Evolutionary conservation across 2,888 invertebrate genomes (phyloP), one percentile per base, ranked within the genome.

Genomic region (Troglohyphantes excavatus): DNA sequence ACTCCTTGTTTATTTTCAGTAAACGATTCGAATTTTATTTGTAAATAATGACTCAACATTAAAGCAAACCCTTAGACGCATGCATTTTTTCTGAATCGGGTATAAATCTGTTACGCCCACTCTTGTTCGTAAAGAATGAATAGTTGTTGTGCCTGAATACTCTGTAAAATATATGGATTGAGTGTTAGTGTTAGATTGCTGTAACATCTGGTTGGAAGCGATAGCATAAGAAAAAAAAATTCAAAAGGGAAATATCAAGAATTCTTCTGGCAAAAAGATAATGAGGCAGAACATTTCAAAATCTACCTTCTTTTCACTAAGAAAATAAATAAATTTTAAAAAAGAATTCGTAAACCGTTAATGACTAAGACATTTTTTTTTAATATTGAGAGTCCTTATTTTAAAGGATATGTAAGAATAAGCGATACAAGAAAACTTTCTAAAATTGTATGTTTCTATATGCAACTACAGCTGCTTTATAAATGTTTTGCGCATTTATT

Each of bases 121-220:
- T 21, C 33, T 39, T 23, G 21, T 65, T 78, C 17, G 13, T n/a
- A 53, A 17, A n/a, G 53, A 53, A 82, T 82, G 82, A 82, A 61
- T 70, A 59, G 59, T 82, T 59, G 70, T 61, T 82, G 23, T 39
- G 17, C 33, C 23, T 72, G 72, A 72, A 82, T 39, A 70, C 82
- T 68, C 65, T 59, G 27, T 21, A 39, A 70, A 82, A 59, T 82
- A 53, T 53, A 82, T 82, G 70, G 81, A 81, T 82, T 82, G 82
- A 81, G 70, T 70, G 53, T 27, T 67, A 33, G 72, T 70, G 70
- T 82, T 82, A 82, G 61, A 26, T 61, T 53, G 59, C 39, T 39
- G 82, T 70, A 82, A 72, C 82, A 82, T 82, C 82, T 82, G 82
- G 82, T 46, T 61, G 61, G 39, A 82, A 53, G 82, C 27, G 82